Conservation (phyloP, 2,797 vertebrate species). For the Amblyopsis hoosieri region DNA sequence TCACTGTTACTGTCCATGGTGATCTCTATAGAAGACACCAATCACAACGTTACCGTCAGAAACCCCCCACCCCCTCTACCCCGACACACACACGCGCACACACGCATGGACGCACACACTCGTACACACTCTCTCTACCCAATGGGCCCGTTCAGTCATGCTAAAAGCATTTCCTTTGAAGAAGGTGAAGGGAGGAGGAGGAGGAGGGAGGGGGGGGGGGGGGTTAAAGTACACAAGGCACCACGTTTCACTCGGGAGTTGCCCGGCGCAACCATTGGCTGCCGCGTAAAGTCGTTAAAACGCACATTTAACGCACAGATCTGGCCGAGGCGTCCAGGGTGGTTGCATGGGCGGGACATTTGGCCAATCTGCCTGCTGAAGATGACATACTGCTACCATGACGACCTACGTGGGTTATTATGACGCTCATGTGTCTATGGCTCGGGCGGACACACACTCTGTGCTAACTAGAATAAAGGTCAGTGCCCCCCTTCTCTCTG, state of each 20-base stretch:
- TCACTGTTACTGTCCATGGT: slow-evolving; percentile 97
- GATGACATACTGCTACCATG: slow-evolving; percentile 37
- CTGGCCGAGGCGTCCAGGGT: slow-evolving; percentile 29
- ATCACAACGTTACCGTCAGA: slow-evolving; percentile 76
- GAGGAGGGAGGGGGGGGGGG: slow-evolving; percentile 50
- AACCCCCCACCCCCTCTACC: slow-evolving; percentile 39
- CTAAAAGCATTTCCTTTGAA: slow-evolving; percentile 44
- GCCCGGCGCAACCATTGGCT: slow-evolving; percentile 67
- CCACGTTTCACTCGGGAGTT: slow-evolving; percentile 69
- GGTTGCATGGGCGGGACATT: slow-evolving; percentile 51
- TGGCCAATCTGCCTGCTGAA: slow-evolving; percentile 34
- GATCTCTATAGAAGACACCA: slow-evolving; percentile 91
- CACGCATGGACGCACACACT: slow-evolving; percentile 42
- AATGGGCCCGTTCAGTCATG: slow-evolving; percentile 64
- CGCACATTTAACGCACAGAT: slow-evolving; percentile 44
- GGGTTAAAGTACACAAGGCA: slow-evolving; percentile 57
- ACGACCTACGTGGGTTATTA: slow-evolving; percentile 45
- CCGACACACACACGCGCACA: slow-evolving; percentile 29
- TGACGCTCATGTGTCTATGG: slow-evolving; percentile 56
- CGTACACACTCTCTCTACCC: slow-evolving; percentile 52
- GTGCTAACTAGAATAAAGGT: slow-evolving; percentile 67
- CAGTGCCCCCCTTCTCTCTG: slow-evolving; percentile 43
- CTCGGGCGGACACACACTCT: slow-evolving; percentile 47
- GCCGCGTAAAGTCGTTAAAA: slow-evolving; percentile 44
- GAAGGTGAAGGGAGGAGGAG: neutral